A percentile compares a stretch with the other conserved stretches of the same genome.
These are phyloP conservation scores for Eidolon dupreanum DNA, from an alignment of 2,797 vertebrate genomes.

Conservation along the genomic window DNA sequence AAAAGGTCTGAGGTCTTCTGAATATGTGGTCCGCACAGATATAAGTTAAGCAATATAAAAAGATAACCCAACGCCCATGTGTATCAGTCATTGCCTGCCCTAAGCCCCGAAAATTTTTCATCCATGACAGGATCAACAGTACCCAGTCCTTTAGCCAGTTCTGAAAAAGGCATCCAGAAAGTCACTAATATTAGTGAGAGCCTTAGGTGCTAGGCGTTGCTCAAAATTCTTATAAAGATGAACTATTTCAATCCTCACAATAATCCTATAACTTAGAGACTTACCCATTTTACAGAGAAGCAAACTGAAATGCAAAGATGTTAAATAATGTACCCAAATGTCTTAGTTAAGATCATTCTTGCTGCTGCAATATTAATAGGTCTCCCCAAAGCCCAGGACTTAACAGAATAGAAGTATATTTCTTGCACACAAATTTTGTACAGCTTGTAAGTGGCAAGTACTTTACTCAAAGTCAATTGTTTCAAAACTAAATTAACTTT, in stretches of 20 bases:
- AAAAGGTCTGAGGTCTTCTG: background rate
- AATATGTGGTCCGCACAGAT: slow-evolving; percentile 11
- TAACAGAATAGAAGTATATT: slow-evolving; percentile 1
- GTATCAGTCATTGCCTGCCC: background rate
- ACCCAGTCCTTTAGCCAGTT: background rate
- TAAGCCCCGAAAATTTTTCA: background rate
- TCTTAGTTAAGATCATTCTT: background rate
- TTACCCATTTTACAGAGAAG: background rate
- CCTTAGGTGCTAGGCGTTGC: background rate
- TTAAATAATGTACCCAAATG: background rate
- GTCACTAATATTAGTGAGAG: background rate
- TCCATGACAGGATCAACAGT: background rate
- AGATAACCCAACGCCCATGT: background rate
- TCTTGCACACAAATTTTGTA: background rate
- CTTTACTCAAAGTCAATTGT: background rate
- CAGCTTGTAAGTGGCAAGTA: background rate
- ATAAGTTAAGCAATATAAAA: slow-evolving; percentile 33
- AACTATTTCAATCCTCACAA: background rate
- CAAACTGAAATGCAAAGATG: background rate
- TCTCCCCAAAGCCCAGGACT: background rate
- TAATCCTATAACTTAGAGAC: background rate
- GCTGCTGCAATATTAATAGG: background rate
- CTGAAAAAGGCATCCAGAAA: background rate
- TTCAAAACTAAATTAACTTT: slow-evolving; percentile 37
- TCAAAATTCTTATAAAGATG: background rate